Base-by-base conservation (phyloP, 2,888 invertebrate genomes). In the Hecatera dysodea region DNA sequence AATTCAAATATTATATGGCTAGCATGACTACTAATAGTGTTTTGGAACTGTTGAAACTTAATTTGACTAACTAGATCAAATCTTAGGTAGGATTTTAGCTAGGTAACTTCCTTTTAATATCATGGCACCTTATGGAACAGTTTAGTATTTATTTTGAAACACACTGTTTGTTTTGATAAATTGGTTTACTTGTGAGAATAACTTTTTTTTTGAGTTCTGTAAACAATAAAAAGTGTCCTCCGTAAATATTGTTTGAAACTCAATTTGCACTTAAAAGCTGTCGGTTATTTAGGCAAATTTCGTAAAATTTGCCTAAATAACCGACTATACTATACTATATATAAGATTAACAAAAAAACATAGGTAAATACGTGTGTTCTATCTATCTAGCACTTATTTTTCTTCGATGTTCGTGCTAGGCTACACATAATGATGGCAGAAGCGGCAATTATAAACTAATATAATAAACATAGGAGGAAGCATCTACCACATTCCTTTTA, bases 401-500 rank as follows among this genome's bases (percentile, higher is more conserved):
- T 7, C 17, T 2, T 19, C 44, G 17, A 44, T 39, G 44, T 44
- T 44, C 19, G n/a, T 17, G 11, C 27, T 19, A 44, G 29, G 9
- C 15, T 24, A 36, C 6, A 27, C 2, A 11, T 24, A 33, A 69
- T 69, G 42, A 29, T 11, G 56, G 22, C 44, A 72, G 9, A 44
- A 44, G 17, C 36, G 36, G 56, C 57, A 71, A 72, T 77, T 72
- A 72, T 55, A 17, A 62, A n/a, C 29, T 27, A 42, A 61, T 70
- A 48, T 39, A 66, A 59, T 67, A 67, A 74, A 56, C 65, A 61
- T 62, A 80, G 22, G 24, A 81, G 78, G 78, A 79, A 81, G 67
- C 78, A 33, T 72, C 61, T 67, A 59, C 60, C 33, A 56, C 72
- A 72, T 81, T 78, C 78, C 79, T 72, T 78, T 81, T 70, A 80